Percentiles rank a stretch among this genome's conserved stretches.
Evolutionary conservation across 2,888 invertebrate genomes (phyloP).

Genomic region (Eupithecia insigniata): DNA sequence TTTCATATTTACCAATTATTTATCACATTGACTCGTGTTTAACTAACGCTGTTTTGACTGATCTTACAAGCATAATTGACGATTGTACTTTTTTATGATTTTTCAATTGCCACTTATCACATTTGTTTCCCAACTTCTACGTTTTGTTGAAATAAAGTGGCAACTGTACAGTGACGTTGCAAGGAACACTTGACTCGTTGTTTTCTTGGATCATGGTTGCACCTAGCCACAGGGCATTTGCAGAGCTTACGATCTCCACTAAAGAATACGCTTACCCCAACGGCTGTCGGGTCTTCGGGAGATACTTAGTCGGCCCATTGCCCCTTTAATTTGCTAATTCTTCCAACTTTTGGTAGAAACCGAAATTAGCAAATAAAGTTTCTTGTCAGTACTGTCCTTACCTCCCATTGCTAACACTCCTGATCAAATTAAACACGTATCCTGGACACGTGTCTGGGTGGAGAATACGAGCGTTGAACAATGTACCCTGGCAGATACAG

Average conservation of each 20-base stretch:
- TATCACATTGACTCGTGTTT: too few species aligned
- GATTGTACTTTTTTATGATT: too few species aligned
- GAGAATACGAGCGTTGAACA: slow-evolving; percentile 78
- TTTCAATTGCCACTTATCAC: too few species aligned
- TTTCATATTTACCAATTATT: too few species aligned
- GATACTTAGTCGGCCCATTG: neutral
- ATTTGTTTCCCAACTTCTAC: too few species aligned
- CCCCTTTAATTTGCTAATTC: neutral
- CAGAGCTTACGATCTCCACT: neutral
- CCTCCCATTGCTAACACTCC: slow-evolving; percentile 73
- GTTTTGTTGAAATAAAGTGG: too few species aligned
- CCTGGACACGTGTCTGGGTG: slow-evolving; percentile 76
- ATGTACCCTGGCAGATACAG: slow-evolving; percentile 76
- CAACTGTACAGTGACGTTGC: too few species aligned
- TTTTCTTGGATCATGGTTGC: neutral
- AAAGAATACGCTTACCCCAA: neutral
- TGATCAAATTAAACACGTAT: slow-evolving; percentile 78
- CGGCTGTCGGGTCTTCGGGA: neutral
- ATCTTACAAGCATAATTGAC: too few species aligned
- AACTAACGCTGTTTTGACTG: too few species aligned
- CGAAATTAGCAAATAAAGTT: neutral
- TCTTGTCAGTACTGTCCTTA: slow-evolving; percentile 54
- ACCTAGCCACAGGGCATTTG: neutral
- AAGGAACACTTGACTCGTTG: too few species aligned
- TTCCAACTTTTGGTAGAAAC: neutral